Evolutionary conservation across 2,888 invertebrate species (phyloP).

Genomic region (Cephus nigrinus): DNA sequence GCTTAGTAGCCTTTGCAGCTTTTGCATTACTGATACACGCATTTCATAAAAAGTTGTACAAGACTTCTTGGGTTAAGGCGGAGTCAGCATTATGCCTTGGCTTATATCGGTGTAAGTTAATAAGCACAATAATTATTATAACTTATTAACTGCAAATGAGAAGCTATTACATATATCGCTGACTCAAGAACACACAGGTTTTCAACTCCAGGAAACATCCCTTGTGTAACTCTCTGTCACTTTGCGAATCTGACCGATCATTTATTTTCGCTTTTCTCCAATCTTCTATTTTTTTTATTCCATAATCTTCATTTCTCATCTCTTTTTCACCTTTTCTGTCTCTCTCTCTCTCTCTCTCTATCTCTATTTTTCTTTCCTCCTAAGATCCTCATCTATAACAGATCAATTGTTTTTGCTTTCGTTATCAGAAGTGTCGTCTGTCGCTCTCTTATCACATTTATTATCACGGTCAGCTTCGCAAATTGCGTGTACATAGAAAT

Average conservation of each 20-base stretch:
- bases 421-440: neutral
- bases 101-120: constrained; percentile 2
- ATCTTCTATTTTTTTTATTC: neutral
- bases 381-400: neutral
- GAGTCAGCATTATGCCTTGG: constrained; percentile 12
- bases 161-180: neutral
- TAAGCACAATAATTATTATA: constrained; percentile 8
- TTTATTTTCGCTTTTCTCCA: neutral
- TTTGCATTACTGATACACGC: constrained; percentile 54
- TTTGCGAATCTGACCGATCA: neutral
- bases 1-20: constrained; percentile 52
- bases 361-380: neutral
- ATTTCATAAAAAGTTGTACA: constrained; percentile 41
- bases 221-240: neutral
- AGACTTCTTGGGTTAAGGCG: constrained; percentile 42
- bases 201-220: neutral
- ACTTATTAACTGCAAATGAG: constrained; percentile 1
- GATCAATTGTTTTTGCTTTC: neutral
- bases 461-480: neutral
- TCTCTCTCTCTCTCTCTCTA: neutral
- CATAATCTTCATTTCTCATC: neutral
- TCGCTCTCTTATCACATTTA: neutral
- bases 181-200: neutral
- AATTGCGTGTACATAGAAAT: neutral
- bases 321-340: neutral